Base-by-base conservation (phyloP, 2,888 invertebrate species). In the Bombyx huttoni region DNA sequence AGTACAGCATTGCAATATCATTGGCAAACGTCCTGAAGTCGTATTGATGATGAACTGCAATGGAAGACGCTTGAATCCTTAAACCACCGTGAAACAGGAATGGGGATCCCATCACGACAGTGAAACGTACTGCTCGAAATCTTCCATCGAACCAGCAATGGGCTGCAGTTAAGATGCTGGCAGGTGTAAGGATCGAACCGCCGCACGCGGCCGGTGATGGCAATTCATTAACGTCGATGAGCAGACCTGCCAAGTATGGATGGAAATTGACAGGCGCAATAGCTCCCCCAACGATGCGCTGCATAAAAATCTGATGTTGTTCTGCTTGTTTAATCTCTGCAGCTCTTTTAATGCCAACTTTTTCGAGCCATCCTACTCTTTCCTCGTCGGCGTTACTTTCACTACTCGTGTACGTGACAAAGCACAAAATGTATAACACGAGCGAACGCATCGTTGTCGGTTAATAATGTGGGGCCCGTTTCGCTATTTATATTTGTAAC, bases 121-220 rank as follows among this genome's bases (percentile, higher is more conserved):
- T 78, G 56, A 82, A 72, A 24, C 70, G 66, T 64, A 67, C 69
- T 7, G 79, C 84, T 59, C 74, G 73, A 56, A 67, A 64, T 51
- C 67, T 59, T 47, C 81, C 81, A 52, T 82, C 81, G 52, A 60
- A 67, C 81, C 81, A 84, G 60, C 84, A 84, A 58, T 84, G 84
- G 9, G 84, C 84, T 1, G 84, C 84, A 8, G 84, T 83, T 8
- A 84, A 56, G 3, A 83, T 65, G 57, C 74, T 76, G 8, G 62
- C 65, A 12, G 63, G 51, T 1, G 77, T 65, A 7, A 84, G 54
- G 6, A 84, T 61, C 1, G 83, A 75, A 45, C 81, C 82, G 7
- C 84, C 84, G 51, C 83, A 84, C 0, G 77, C 80, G 0, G 81
- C 78, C 8, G 71, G 74, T 0, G 66, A 58, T 0, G 56, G 13